A percentile compares a stretch with the other conserved stretches of the same genome.
These are phyloP conservation scores for Himantopus leucocephalus DNA, from an alignment of 2,113 vertebrate species.

Conservation along the genomic window DNA sequence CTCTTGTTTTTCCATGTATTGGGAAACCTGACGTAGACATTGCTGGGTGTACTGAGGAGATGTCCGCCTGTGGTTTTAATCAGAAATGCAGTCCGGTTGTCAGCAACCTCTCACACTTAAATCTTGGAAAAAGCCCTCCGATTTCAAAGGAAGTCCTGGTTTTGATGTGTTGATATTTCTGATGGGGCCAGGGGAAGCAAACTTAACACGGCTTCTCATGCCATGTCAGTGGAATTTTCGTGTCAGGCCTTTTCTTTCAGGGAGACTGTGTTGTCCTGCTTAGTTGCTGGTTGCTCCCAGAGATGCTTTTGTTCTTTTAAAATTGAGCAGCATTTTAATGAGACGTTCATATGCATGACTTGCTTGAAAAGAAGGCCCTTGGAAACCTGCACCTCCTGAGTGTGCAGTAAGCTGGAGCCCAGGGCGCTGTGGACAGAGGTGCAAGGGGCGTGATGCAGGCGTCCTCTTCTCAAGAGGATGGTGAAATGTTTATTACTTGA, in stretches of 20 bases:
- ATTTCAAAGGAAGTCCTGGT: neutral
- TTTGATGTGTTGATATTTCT: neutral
- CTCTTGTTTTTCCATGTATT: neutral
- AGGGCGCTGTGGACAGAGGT: neutral
- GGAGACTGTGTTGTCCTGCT: neutral
- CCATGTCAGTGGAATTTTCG: neutral
- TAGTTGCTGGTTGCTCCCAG: neutral
- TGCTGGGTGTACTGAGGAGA: neutral
- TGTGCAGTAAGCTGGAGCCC: neutral
- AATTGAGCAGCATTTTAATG: neutral
- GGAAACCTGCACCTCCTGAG: neutral
- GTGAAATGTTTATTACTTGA: neutral
- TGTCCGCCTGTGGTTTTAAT: neutral
- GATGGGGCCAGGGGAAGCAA: neutral
- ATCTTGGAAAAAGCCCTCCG: neutral
- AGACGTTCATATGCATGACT: neutral
- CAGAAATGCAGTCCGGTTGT: neutral
- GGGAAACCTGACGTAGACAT: fast-evolving
- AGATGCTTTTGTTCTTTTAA: neutral
- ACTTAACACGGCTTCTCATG: neutral
- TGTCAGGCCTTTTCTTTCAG: neutral
- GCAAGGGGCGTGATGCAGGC: fast-evolving
- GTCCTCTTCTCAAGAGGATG: neutral
- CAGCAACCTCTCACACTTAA: neutral
- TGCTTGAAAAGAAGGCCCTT: neutral